Conservation (phyloP, 92 coral and sea anemone genomes). For the Zoanthus sansibaricus region DNA sequence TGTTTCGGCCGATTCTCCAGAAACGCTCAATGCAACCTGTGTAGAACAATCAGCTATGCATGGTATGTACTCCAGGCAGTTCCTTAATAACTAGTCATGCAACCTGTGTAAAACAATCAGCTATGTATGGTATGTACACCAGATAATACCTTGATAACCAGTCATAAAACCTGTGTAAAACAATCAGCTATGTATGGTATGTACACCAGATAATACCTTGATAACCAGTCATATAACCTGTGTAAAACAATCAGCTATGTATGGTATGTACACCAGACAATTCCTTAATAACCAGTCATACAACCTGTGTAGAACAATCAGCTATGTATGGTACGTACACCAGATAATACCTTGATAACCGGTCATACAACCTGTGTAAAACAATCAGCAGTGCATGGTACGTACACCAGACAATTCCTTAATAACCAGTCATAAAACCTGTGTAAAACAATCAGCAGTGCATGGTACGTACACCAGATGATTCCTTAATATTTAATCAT, state of each 20-base stretch:
- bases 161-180: conserved; percentile 73
- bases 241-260: conserved; percentile 86
- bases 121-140: conserved; percentile 72
- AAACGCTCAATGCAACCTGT: conserved; percentile 77
- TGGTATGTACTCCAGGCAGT: conserved; percentile 53
- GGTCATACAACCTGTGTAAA: no score
- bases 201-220: background rate
- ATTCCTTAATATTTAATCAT: no score
- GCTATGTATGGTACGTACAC: no score
- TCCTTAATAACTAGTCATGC: background rate
- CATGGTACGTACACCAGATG: no score
- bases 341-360: no score
- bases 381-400: no score
- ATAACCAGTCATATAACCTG: conserved; percentile 52
- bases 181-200: conserved; percentile 84
- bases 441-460: no score
- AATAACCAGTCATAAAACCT: no score
- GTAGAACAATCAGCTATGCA: conserved; percentile 84
- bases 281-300: no score
- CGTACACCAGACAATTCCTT: no score
- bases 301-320: no score
- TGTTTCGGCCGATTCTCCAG: conserved; percentile 84
- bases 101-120: conserved; percentile 84
- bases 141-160: no score
- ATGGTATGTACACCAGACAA: conserved; percentile 52